Conservation (phyloP, 2,113 vertebrate genomes). For the Coturnix japonica region DNA sequence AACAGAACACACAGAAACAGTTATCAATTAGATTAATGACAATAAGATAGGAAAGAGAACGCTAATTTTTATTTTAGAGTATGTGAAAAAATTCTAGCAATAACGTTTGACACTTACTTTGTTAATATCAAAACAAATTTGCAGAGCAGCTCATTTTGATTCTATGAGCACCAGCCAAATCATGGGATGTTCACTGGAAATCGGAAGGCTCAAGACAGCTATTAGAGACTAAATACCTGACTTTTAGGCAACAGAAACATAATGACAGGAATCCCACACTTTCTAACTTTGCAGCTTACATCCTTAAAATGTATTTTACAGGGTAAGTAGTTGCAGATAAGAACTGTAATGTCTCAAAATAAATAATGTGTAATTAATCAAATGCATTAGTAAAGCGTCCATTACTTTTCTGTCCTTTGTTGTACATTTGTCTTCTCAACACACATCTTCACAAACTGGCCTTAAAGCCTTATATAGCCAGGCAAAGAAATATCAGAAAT, state of each 20-base stretch:
- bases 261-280: not conserved
- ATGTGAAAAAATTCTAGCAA: not conserved
- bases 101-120: not conserved
- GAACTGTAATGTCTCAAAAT: not conserved
- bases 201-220: not conserved
- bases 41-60: not conserved
- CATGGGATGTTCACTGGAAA: not conserved
- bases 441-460: not conserved
- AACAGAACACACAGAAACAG: not conserved
- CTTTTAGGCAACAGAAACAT: not conserved
- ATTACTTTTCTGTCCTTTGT: not conserved
- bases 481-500: not conserved
- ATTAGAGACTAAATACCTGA: not conserved
- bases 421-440: not conserved
- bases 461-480: not conserved
- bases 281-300: not conserved
- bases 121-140: not conserved
- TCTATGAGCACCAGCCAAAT: not conserved
- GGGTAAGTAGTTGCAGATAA: not conserved
- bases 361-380: rapidly evolving
- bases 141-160: not conserved
- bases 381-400: not conserved
- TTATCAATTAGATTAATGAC: not conserved
- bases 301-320: not conserved
- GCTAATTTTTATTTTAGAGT: not conserved